A percentile compares a stretch with the other conserved stretches of the same genome.
phyloP scores from a whole-genome alignment of 2,888 invertebrate species.

The Xestia ashworthii region DNA sequence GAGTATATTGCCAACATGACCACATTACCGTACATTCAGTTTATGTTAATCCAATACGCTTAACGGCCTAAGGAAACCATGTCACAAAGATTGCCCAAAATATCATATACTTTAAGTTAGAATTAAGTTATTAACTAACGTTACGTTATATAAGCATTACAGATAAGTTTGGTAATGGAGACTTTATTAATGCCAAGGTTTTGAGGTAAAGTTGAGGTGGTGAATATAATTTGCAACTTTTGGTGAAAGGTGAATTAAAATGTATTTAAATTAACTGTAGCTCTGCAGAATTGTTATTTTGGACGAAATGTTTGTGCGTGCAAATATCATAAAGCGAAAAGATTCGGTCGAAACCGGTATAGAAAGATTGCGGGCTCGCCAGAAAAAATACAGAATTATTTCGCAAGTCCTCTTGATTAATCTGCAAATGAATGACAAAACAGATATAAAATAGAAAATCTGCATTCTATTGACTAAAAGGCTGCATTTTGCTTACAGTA shows the following conservation, averaged over 20 bases:
- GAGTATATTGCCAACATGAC: background rate
- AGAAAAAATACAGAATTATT: background rate
- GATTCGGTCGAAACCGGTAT: background rate
- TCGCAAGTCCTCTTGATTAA: background rate
- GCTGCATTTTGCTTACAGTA: background rate
- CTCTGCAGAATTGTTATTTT: background rate
- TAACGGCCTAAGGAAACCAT: constrained; percentile 48
- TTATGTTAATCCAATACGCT: constrained; percentile 52
- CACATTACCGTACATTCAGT: constrained; percentile 8
- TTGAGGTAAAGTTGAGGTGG: constrained; percentile 22
- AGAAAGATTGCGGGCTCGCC: background rate
- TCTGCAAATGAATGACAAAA: constrained; percentile 10
- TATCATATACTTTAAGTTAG: constrained; percentile 39
- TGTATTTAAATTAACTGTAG: background rate
- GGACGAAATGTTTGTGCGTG: background rate
- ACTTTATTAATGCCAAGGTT: constrained; percentile 60
- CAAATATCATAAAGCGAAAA: background rate
- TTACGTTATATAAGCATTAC: constrained; percentile 60
- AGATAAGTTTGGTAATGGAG: constrained; percentile 51
- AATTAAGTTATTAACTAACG: constrained; percentile 58
- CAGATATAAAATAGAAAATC: constrained; percentile 1
- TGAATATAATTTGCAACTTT: constrained; percentile 6
- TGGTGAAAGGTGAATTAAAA: constrained; percentile 50
- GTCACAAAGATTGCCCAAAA: constrained; percentile 58
- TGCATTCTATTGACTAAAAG: constrained; percentile 4